Evolutionary conservation across 2,888 invertebrate genomes (phyloP), one percentile per base, ranked within the genome.

Genomic region (Epirrhoe tristata): DNA sequence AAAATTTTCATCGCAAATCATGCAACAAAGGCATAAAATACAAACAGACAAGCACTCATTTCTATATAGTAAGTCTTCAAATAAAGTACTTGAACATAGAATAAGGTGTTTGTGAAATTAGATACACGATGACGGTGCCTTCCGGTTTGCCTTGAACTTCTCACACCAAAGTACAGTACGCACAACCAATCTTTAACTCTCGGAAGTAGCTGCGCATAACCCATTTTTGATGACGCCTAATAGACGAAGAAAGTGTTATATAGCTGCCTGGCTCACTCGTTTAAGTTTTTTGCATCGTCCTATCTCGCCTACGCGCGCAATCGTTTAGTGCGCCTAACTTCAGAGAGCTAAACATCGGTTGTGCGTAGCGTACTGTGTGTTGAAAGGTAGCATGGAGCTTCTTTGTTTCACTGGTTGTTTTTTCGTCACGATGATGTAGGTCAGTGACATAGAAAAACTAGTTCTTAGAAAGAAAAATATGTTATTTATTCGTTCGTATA

Each of bases 141-240:
- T 43, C 59, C 52, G 60, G 32, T 54, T 60, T 46, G 34, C 60
- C 53, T 60, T 60, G 53, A 60, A 53, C 60, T 60, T 60, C 14
- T 34, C 53, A 32, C 16, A 10, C 10, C 36, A 14, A 32, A 39
- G 34, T 24, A 24, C 24, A n/a, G n/a, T n/a, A n/a, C n/a, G n/a
- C n/a, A n/a, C n/a, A n/a, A n/a, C n/a, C n/a, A n/a, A n/a, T n/a
- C n/a, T n/a, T n/a, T n/a, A n/a, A n/a, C n/a, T n/a, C n/a, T n/a
- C n/a, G n/a, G n/a, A n/a, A n/a, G n/a, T n/a, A n/a, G n/a, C n/a
- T n/a, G n/a, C n/a, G n/a, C n/a, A n/a, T n/a, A n/a, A n/a, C n/a
- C n/a, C n/a, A n/a, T n/a, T n/a, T n/a, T n/a, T n/a, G n/a, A n/a
- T n/a, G n/a, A n/a, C n/a, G n/a, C n/a, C n/a, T n/a, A n/a, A n/a